phyloP scores from a whole-genome alignment of 1,140 invertebrate genomes.

The Scaptomyza pallida region DNA sequence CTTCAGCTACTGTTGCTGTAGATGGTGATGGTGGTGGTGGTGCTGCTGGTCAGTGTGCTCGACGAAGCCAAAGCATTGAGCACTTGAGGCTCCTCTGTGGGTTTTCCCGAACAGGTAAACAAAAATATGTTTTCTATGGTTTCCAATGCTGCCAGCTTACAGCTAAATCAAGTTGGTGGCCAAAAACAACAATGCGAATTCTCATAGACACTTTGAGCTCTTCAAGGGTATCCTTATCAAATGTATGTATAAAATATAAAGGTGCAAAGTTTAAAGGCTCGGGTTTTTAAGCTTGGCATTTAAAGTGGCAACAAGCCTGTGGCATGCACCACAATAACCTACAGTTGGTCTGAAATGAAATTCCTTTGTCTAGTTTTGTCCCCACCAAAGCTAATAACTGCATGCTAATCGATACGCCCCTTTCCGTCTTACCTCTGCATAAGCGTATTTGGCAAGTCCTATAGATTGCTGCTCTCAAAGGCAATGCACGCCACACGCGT shows the following conservation, averaged over 20 bases:
- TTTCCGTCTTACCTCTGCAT: background rate
- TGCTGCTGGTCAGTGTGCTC: conserved; percentile 14
- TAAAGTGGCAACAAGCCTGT: background rate
- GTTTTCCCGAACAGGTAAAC: conserved; percentile 51
- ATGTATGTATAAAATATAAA: no score
- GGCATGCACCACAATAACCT: background rate
- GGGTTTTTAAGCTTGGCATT: background rate
- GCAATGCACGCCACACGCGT: background rate
- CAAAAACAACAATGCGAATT: background rate
- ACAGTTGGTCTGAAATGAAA: background rate
- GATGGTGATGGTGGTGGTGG: no score
- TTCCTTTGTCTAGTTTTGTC: background rate
- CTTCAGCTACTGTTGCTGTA: background rate
- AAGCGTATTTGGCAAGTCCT: background rate
- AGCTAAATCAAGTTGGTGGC: conserved; percentile 8
- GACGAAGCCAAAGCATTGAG: conserved; percentile 28
- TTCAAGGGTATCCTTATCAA: no score
- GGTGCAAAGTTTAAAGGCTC: no score
- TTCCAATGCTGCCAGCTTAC: conserved; percentile 37
- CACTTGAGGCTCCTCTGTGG: conserved; percentile 44
- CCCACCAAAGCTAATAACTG: background rate
- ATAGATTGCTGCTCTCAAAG: conserved; percentile 17
- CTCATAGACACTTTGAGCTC: background rate
- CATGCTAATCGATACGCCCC: background rate
- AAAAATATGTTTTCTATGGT: conserved; percentile 59